phyloP scores from a whole-genome alignment of 2,797 vertebrate genomes.

The Peromyscus melanophrys region DNA sequence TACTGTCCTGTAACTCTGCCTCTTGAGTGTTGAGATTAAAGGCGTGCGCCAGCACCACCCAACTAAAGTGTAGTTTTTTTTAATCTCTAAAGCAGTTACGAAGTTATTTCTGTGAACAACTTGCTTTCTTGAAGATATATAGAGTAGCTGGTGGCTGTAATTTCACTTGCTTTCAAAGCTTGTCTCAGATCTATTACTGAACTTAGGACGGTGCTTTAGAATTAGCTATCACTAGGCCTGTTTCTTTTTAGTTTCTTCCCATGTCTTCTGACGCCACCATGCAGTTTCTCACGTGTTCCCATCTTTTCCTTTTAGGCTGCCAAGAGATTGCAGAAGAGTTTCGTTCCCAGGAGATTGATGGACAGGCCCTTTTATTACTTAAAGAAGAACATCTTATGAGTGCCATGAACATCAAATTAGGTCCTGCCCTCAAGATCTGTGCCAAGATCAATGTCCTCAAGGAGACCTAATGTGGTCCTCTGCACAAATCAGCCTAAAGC shows the following conservation, averaged over 20 bases:
- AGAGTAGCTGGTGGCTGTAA: not conserved
- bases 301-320: slow-evolving; percentile 91
- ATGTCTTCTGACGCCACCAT: not conserved
- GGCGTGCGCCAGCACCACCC: accelerated
- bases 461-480: slow-evolving; percentile 90
- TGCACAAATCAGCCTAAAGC: slow-evolving; percentile 69
- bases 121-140: not conserved
- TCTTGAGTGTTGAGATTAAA: not conserved
- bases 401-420: slow-evolving; percentile 99
- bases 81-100: not conserved
- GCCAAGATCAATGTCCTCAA: slow-evolving; percentile 98
- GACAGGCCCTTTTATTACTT: slow-evolving; percentile 97
- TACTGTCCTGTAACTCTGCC: not conserved
- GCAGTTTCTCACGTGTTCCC: not conserved
- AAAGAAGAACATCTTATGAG: slow-evolving; percentile 99
- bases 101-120: not conserved
- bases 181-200: not conserved
- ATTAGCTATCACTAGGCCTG: not conserved
- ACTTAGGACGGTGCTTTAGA: not conserved
- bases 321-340: slow-evolving; percentile 98
- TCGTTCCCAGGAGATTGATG: slow-evolving; percentile 98
- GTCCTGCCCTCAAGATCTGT: slow-evolving; percentile 98
- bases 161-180: slow-evolving; percentile 36
- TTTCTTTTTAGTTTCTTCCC: not conserved
- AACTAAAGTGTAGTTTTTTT: not conserved